Evolutionary conservation across 2,888 invertebrate genomes (phyloP), one percentile per base, ranked within the genome.

Genomic region (Yponomeuta evonymella): DNA sequence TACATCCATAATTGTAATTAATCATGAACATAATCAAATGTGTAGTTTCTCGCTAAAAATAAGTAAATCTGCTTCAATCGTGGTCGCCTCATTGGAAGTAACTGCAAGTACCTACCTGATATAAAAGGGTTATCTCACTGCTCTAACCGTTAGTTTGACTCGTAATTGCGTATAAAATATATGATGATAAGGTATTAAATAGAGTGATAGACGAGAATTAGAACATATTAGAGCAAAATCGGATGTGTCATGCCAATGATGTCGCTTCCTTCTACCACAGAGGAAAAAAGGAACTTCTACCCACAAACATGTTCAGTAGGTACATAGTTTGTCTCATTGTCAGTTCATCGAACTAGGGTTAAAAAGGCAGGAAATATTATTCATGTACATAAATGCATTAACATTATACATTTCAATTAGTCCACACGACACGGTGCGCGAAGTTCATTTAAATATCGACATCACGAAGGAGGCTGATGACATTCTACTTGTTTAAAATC

Each of bases 401-500:
- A 81, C 87, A 88, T 88, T 83, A 83, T 84, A 86, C 83, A 86
- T 86, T 86, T 86, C 83, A 86, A 88, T 89, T 87, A 86, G 82
- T 78, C 79, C 80, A 82, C 84, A 76, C 78, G 84, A 85, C 84
- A 85, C 84, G 80, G 79, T 82, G 78, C 78, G 83, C 81, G 79
- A 82, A 81, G 78, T 78, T 79, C 75, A 89, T 90, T 89, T 87
- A 79, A 89, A 89, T 88, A 87, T 81, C 81, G 82, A 81, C 77
- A 80, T 82, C 85, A 86, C 86, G 86, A 86, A 79, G 76, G 76
- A 78, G 79, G 70, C 80, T 75, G 76, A 71, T 73, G 66, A 76
- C 76, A 74, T 75, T 74, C 73, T 76, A 78, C 75, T 76, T 75
- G 75, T 74, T 68, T 58, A 15, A 15, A 15, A 58, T 58, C 51